Conservation (phyloP, 2,113 vertebrate genomes). For the Eclectus roratus region DNA sequence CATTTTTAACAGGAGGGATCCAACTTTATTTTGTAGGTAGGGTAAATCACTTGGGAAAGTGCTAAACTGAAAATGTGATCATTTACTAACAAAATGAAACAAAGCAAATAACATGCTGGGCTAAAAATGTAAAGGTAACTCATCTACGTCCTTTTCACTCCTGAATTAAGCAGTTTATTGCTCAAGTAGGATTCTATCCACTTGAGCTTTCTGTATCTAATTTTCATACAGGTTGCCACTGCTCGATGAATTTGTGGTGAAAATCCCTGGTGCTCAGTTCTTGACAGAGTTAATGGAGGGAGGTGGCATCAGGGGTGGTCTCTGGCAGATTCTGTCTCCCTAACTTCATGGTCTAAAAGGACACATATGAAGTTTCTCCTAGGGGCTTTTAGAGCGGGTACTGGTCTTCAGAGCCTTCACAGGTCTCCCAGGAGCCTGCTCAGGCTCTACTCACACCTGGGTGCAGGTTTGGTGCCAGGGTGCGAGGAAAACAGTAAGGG, state of each 20-base stretch:
- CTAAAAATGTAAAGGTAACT: background rate
- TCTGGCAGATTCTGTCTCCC: background rate
- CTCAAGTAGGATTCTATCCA: background rate
- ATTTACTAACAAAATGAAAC: background rate
- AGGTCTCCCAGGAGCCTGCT: background rate
- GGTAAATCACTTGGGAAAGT: background rate
- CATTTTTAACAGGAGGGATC: background rate
- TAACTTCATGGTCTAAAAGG: background rate
- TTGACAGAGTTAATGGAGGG: background rate
- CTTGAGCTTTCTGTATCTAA: background rate
- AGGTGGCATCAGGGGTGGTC: background rate
- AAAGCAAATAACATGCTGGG: background rate
- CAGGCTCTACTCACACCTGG: background rate
- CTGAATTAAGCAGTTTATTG: background rate
- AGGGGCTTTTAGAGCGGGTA: background rate
- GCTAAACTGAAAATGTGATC: background rate
- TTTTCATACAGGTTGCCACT: background rate
- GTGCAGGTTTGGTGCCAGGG: background rate
- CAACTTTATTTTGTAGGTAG: background rate
- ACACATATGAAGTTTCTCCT: background rate
- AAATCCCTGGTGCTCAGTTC: background rate
- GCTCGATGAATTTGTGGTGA: background rate
- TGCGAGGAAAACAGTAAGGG: background rate
- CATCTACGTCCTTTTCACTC: background rate
- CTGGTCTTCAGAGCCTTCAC: background rate